Evolutionary conservation across 2,797 vertebrate genomes (phyloP).

Genomic region (Rhincodon typus): DNA sequence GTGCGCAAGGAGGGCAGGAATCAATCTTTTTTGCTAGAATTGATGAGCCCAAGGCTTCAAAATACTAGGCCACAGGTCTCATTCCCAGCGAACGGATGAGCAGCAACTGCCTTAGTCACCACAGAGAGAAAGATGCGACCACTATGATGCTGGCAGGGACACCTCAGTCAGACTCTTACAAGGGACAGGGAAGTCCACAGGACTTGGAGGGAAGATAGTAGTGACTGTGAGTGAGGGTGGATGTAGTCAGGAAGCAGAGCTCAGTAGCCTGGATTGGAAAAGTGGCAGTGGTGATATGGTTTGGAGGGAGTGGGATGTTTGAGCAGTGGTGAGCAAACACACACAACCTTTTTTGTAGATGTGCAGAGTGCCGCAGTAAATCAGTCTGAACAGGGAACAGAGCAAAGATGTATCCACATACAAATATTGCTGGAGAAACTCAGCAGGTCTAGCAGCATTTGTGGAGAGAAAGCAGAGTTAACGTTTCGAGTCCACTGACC

Average conservation of each 20-base stretch:
- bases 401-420: too few species aligned
- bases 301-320: too few species aligned
- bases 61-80: neutral
- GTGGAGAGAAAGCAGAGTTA: too few species aligned
- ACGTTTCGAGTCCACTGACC: too few species aligned
- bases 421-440: too few species aligned
- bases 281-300: neutral
- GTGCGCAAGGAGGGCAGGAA: neutral
- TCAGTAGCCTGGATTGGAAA: too few species aligned
- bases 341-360: neutral
- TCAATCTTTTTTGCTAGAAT: neutral
- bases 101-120: neutral
- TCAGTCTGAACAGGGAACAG: too few species aligned
- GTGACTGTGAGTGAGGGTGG: neutral
- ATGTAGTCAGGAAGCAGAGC: neutral
- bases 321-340: neutral
- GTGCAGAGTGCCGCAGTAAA: neutral
- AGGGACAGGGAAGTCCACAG: neutral
- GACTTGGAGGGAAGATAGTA: neutral
- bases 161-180: neutral
- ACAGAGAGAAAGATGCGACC: neutral
- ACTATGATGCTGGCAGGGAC: neutral
- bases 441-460: too few species aligned
- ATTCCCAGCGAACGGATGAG: neutral
- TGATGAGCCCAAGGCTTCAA: neutral